Conservation (phyloP, 2,113 vertebrate species). For the Galeopterus variegatus region DNA sequence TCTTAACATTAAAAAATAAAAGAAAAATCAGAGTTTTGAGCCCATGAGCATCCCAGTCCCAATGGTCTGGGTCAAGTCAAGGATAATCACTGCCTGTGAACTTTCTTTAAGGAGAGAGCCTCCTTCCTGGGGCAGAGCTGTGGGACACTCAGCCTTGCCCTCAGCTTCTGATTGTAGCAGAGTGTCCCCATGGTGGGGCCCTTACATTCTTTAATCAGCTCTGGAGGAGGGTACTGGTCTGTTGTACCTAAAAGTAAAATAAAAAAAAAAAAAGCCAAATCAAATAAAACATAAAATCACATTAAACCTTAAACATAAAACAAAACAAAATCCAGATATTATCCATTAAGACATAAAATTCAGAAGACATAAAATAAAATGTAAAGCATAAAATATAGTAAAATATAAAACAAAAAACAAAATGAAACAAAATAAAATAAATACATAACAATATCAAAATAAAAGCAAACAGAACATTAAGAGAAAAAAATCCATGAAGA, state of each 20-base stretch:
- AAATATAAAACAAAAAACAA: background rate
- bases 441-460: background rate
- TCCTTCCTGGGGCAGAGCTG: too few species aligned
- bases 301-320: background rate
- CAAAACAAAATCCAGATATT: background rate
- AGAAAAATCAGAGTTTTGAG: background rate
- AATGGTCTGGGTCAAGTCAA: background rate
- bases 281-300: background rate
- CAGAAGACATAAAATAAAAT: slow-evolving; percentile 51
- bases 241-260: slow-evolving; percentile 86
- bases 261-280: background rate
- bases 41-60: background rate
- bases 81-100: background rate
- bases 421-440: slow-evolving; percentile 19
- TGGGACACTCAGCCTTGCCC: background rate
- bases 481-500: background rate
- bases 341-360: slow-evolving; percentile 40
- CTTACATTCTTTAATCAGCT: slow-evolving; percentile 87
- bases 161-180: background rate
- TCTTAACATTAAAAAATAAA: too few species aligned
- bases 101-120: background rate
- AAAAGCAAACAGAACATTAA: slow-evolving; percentile 8
- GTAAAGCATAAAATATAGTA: background rate
- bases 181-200: slow-evolving; percentile 78
- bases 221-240: slow-evolving; percentile 89